These are phyloP conservation scores for Phocoena phocoena DNA, from an alignment of 2,113 vertebrate species.

Conservation along the genomic window DNA sequence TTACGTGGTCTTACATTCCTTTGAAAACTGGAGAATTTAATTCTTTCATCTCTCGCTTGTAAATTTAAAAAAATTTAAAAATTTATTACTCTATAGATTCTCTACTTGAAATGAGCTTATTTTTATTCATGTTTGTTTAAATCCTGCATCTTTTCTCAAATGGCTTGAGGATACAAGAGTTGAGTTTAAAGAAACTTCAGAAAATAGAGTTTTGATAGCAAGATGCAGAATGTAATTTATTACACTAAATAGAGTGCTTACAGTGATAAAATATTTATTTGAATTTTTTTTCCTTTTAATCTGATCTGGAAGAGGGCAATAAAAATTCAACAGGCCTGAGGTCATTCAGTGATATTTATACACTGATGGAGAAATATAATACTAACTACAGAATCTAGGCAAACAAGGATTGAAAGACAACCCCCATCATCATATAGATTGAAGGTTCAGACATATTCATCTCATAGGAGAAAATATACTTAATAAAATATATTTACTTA, in stretches of 20 bases:
- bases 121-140: constrained; percentile 17
- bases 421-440: background rate
- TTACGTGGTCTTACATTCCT: background rate
- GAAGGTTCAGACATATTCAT: background rate
- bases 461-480: background rate
- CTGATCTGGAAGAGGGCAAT: background rate
- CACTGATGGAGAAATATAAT: background rate
- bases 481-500: background rate
- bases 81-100: background rate
- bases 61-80: background rate
- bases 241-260: background rate
- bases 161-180: background rate
- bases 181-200: constrained; percentile 9
- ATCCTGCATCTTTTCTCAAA: background rate
- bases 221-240: constrained; percentile 4
- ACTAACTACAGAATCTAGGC: background rate
- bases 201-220: constrained; percentile 13
- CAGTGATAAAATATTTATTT: constrained; percentile 14
- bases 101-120: constrained; percentile 11
- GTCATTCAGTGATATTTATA: background rate
- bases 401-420: background rate
- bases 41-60: background rate
- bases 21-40: background rate
- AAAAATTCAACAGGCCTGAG: background rate
- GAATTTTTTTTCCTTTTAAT: background rate